Base-by-base conservation (phyloP, 2,888 invertebrate genomes). In the Cerceris rybyensis region DNA sequence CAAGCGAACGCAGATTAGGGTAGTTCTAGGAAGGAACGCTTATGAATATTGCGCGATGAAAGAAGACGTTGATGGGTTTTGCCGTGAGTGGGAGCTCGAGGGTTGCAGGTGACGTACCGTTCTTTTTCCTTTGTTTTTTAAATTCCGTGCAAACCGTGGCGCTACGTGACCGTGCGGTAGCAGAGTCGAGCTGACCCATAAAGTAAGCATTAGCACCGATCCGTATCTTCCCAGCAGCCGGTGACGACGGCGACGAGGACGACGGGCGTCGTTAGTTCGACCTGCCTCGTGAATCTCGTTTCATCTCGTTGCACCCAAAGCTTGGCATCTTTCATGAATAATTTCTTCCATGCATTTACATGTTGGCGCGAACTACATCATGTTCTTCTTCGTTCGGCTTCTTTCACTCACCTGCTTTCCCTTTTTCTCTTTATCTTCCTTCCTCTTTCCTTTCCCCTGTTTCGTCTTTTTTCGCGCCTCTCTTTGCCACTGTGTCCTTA, bases 291-390 rank as follows among this genome's bases (percentile, higher is more conserved):
- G 86, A 88, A 88, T 88, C 87, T 83, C 86, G 82, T 88, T 86
- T 85, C 87, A 79, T 89, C 84, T 87, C 83, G 86, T 87, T 88
- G 85, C 82, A 80, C 81, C 78, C 80, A 17, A 57, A 75, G 73
- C 72, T 78, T 82, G 83, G 86, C 85, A 83, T 83, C 84, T 86
- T 83, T 86, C 86, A 86, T 88, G 88, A 89, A 89, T 88, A 88
- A 88, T 88, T 86, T 89, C 86, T 81, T 79, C 80, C 84, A 78
- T 75, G 73, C 86, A 85, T 88, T 88, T 88, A 83, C 84, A 81
- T 83, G 84, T 80, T 61, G 80, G 75, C 59, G 64, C 70, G 60
- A 65, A 69, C 79, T 58, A 42, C 52, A 67, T 70, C 66, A 61
- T 70, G 70, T 39, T 63, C 59, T 50, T n/a, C 16, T 42, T 63